Percentiles rank a stretch among this genome's conserved stretches.
These are phyloP conservation scores for Trichoplusia ni DNA, from an alignment of 1,140 invertebrate species.

Conservation along the genomic window DNA sequence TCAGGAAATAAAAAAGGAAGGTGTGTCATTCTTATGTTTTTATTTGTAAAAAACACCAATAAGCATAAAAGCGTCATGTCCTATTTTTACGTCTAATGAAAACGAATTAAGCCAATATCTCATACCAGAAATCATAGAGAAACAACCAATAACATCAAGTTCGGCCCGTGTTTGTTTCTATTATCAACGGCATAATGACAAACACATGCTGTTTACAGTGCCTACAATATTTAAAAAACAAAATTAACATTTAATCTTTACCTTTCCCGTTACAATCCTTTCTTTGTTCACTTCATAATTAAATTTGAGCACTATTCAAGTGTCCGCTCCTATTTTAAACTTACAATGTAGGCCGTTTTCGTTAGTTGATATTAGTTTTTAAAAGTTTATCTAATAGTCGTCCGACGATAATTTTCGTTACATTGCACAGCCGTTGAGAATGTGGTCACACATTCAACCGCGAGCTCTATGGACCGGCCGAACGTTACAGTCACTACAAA, in stretches of 20 bases:
- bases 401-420: conserved; percentile 39
- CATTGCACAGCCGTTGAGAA: conserved; percentile 38
- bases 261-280: conserved; percentile 65
- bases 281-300: conserved; percentile 76
- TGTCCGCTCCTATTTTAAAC: conserved; percentile 49
- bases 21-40: background rate
- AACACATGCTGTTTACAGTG: background rate
- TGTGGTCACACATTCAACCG: conserved; percentile 45
- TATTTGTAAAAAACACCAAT: background rate
- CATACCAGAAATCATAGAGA: conserved; percentile 13
- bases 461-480: conserved; percentile 49
- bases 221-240: background rate
- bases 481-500: conserved; percentile 62
- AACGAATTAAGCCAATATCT: conserved; percentile 20
- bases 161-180: conserved; percentile 22
- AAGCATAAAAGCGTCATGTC: background rate
- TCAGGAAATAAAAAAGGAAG: conserved; percentile 6
- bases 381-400: conserved; percentile 43
- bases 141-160: conserved; percentile 1
- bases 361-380: conserved; percentile 36
- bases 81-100: conserved; percentile 2
- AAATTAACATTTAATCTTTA: conserved; percentile 44
- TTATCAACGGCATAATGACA: conserved; percentile 17
- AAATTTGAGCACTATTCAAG: conserved; percentile 62
- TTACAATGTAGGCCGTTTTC: conserved; percentile 36